Evolutionary conservation across 2,797 vertebrate species (phyloP), one percentile per base, ranked within the genome.

Genomic region (Carapus acus): DNA sequence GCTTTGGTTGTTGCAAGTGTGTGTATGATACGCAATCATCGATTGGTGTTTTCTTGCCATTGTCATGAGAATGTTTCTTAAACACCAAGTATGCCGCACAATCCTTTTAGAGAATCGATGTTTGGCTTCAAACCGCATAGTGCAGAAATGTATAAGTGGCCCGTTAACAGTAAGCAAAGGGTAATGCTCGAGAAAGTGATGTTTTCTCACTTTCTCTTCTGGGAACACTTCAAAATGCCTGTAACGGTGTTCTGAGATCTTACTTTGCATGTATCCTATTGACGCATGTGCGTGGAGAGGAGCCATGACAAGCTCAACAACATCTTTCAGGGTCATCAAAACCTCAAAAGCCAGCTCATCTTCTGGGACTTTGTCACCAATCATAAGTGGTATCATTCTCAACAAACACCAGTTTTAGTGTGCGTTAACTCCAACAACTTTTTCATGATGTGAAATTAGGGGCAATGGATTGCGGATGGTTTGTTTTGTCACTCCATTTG

Each of bases 11-110:
- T 60, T 46, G 12, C 2, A 2, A 31, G 54, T 8, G 4, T 65
- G 41, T 33, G 5, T 46, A 4, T 49, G 50, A 41, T 49, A 50
- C 2, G 41, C 24, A 33, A 52, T 43, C 38, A 66, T 38, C 0
- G 38, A 51, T 23, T 56, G 57, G 43, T 67, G 57, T 53, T 62
- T 67, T 52, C 16, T 62, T 44, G 48, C 56, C 46, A 66, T 46
- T 46, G 57, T 61, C 52, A 54, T 37, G 18, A 67, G 43, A 51
- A 67, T 52, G 31, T 67, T 67, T 48, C 33, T 57, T 7, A 56
- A 57, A 18, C 0, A 56, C 6, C 58, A 39, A 12, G 48, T 52
- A 22, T 52, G 64, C 24, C 58, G 61, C 31, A 57, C 58, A 57
- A 49, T 40, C 53, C 36, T 47, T 56, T 62, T 61, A 44, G 52